Percentiles rank a stretch among this genome's conserved stretches.
Conservation (phyloP, 2,797 vertebrate genomes). For the Harpagifer antarcticus region DNA sequence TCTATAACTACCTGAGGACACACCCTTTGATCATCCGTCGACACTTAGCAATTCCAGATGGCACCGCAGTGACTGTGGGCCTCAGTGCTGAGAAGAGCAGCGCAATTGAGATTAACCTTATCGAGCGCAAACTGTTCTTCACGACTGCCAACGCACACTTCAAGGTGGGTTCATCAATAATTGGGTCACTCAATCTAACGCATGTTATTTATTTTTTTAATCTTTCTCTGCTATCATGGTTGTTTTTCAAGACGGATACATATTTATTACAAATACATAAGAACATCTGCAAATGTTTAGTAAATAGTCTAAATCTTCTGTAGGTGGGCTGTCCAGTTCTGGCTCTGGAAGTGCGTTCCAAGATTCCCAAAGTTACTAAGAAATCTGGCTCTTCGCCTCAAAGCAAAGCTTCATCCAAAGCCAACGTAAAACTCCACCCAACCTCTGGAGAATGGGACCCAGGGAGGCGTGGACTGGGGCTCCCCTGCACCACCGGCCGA, state of each 20-base stretch:
- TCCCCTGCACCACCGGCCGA: constrained; percentile 62
- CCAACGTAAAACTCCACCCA: constrained; percentile 72
- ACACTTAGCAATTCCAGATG: constrained; percentile 91
- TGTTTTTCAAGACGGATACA: background rate
- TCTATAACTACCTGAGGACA: constrained; percentile 98
- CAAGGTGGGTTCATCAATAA: constrained; percentile 82
- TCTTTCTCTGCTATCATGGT: background rate
- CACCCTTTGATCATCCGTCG: constrained; percentile 96
- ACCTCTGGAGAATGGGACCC: constrained; percentile 74
- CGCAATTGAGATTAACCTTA: constrained; percentile 96
- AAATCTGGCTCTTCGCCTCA: constrained; percentile 79
- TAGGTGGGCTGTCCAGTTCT: constrained; percentile 95
- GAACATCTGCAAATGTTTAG: background rate
- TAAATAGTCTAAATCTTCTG: constrained; percentile 16
- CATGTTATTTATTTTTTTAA: background rate
- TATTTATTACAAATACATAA: background rate
- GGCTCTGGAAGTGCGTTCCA: constrained; percentile 98
- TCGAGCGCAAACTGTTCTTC: constrained; percentile 98
- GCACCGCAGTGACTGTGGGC: constrained; percentile 86
- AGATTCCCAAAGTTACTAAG: constrained; percentile 95
- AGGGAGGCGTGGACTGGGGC: constrained; percentile 81
- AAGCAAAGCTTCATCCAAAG: constrained; percentile 80
- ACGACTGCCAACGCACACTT: constrained; percentile 99
- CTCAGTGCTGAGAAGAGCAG: constrained; percentile 91
- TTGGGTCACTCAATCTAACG: background rate